phyloP scores from a whole-genome alignment of 2,888 invertebrate genomes.

The Metopia argyrocephala region DNA sequence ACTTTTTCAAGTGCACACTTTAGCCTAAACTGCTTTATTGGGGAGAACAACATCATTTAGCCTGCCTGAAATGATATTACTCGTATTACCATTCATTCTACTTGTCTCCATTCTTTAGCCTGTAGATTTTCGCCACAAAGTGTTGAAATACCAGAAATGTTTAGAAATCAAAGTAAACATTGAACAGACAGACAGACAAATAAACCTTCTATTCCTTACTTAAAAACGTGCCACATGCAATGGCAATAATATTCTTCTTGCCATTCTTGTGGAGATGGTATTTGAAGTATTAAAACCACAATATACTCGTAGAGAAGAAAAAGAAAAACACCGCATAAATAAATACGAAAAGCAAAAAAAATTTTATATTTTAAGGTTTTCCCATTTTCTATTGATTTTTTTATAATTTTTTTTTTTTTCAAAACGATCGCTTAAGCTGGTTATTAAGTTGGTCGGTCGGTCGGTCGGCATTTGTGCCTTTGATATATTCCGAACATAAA shows the following conservation, averaged over 20 bases:
- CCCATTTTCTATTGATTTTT: slow-evolving; percentile 54
- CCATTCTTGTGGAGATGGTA: background rate
- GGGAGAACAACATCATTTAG: too few relatives aligned
- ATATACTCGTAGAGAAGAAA: too few relatives aligned
- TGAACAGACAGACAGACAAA: background rate
- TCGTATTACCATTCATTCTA: background rate
- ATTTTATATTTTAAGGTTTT: too few relatives aligned
- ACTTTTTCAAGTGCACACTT: too few relatives aligned
- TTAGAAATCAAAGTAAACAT: background rate
- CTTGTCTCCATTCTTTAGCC: background rate
- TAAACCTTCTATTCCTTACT: slow-evolving; percentile 15
- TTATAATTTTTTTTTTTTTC: background rate
- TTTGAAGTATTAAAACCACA: background rate
- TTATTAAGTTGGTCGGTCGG: background rate
- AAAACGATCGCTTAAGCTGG: background rate
- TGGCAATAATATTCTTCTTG: slow-evolving; percentile 12
- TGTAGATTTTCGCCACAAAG: background rate
- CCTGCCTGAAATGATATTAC: too few relatives aligned
- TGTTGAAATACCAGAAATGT: background rate
- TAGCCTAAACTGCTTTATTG: too few relatives aligned
- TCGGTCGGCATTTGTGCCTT: slow-evolving; percentile 40
- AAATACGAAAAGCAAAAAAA: too few relatives aligned
- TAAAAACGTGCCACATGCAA: slow-evolving; percentile 47
- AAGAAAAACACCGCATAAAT: too few relatives aligned
- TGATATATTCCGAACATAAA: slow-evolving; percentile 52